phyloP scores from a whole-genome alignment of 2,888 invertebrate species.

The Amblyjoppa fuscipennis region DNA sequence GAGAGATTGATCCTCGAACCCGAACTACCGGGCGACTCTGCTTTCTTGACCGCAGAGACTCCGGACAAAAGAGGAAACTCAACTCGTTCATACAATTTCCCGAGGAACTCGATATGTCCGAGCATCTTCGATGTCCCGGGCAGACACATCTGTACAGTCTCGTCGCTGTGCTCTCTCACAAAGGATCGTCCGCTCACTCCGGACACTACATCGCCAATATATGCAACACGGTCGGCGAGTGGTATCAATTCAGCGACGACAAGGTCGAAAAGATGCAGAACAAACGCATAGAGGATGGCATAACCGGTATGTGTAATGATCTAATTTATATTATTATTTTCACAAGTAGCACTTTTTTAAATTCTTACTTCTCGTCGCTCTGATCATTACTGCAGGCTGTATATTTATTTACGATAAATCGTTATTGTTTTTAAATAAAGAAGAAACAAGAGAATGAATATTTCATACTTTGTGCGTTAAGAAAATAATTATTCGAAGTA shows the following conservation, averaged over 20 bases:
- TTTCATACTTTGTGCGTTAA: no score
- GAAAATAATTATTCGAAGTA: no score
- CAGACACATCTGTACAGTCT: conserved; percentile 86
- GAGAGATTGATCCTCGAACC: conserved; percentile 59
- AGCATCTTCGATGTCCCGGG: conserved; percentile 82
- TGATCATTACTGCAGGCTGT: background rate
- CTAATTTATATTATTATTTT: background rate
- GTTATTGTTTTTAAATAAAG: no score
- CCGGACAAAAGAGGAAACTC: conserved; percentile 88
- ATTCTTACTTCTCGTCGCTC: no score
- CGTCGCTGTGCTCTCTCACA: conserved; percentile 89
- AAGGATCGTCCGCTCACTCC: conserved; percentile 88
- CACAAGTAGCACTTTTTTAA: background rate
- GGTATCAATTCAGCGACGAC: conserved; percentile 90
- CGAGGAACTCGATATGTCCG: conserved; percentile 87
- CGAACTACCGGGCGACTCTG: conserved; percentile 62
- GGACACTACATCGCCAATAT: conserved; percentile 88
- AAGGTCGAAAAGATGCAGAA: conserved; percentile 85
- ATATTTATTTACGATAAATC: background rate
- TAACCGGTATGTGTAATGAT: conserved; percentile 74
- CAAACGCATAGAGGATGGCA: conserved; percentile 83
- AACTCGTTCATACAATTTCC: conserved; percentile 88
- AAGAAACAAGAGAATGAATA: no score
- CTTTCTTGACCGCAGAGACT: conserved; percentile 83
- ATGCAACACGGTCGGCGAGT: conserved; percentile 85